Base-by-base conservation (phyloP, 2,113 vertebrate genomes). In the Sander vitreus region DNA sequence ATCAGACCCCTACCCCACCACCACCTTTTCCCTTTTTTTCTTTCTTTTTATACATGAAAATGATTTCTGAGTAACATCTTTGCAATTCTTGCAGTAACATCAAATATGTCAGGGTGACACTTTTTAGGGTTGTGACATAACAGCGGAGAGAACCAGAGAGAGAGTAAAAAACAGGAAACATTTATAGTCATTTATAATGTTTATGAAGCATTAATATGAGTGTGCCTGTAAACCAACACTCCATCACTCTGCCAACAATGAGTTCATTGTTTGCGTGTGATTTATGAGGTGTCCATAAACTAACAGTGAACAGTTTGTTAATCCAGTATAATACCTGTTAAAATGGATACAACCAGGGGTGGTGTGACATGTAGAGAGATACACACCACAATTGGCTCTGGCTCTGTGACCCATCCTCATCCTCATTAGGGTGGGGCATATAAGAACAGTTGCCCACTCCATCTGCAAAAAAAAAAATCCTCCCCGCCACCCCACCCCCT, bases 361-460 rank as follows among this genome's bases (percentile, higher is more conserved):
- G 84, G 81, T 82, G 76, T 88, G 92, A 91, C 81, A 71, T 55
- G 59, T 13, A 65, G 19, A 55, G 72, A 69, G 55, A 89, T 78
- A 64, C 78, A 89, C 79, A 89, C 85, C 86, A 90, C 86, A 90
- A 85, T 93, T 92, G 87, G 91, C 87, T 85, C 51, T 5, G 50
- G 53, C 65, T 83, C 83, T 64, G 55, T 80, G 90, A 86, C 88
- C 83, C 88, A 81, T 86, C 81, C 82, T 80, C 47, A 68, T 84
- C 68, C 68, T 90, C 76, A 30, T 83, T 83, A 81, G 89, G 92
- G 92, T 94, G 93, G 94, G 88, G 92, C 93, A 76, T 80, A 88
- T 88, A 88, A 85, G 89, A 93, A 85, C 91, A 94, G 91, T 93
- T 92, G 89, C 92, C 90, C 91, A 75, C 78, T 88, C 93, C 92